A percentile compares a stretch with the other conserved stretches of the same genome.
phyloP scores from a whole-genome alignment of 2,797 vertebrate genomes.

The Darevskia mixta region DNA sequence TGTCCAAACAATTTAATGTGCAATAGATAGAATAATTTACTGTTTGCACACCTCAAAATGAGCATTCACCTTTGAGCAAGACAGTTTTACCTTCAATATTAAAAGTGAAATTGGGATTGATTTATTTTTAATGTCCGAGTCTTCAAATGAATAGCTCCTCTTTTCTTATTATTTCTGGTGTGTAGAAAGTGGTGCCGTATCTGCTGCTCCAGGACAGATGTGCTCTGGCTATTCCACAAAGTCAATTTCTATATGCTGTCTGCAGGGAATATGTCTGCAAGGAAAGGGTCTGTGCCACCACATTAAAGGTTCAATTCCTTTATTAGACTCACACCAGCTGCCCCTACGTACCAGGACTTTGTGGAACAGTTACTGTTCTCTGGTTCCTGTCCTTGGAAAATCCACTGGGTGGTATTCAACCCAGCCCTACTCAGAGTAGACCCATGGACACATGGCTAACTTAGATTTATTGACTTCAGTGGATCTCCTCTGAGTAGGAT shows the following conservation, averaged over 20 bases:
- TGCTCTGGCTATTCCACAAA: background rate
- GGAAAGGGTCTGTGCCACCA: too few species aligned
- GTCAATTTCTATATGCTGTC: background rate
- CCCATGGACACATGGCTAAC: too few species aligned
- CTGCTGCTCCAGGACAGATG: background rate
- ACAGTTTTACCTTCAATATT: conserved; percentile 8
- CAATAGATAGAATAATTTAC: conserved; percentile 21
- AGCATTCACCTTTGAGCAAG: conserved; percentile 7
- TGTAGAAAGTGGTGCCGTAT: background rate
- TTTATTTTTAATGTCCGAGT: background rate
- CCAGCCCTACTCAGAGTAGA: too few species aligned
- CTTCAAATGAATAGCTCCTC: background rate
- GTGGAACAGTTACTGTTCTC: too few species aligned
- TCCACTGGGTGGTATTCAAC: too few species aligned
- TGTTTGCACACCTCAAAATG: background rate
- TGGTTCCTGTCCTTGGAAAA: too few species aligned
- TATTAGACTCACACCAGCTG: too few species aligned
- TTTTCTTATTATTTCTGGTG: conserved; percentile 3
- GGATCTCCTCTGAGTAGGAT: too few species aligned
- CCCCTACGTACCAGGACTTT: too few species aligned
- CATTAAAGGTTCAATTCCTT: too few species aligned
- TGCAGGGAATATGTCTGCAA: too few species aligned
- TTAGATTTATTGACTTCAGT: too few species aligned
- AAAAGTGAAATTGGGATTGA: background rate
- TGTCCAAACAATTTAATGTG: conserved; percentile 25